Base-by-base conservation (phyloP, 2,888 invertebrate species). In the Anoplius nigerrimus region DNA sequence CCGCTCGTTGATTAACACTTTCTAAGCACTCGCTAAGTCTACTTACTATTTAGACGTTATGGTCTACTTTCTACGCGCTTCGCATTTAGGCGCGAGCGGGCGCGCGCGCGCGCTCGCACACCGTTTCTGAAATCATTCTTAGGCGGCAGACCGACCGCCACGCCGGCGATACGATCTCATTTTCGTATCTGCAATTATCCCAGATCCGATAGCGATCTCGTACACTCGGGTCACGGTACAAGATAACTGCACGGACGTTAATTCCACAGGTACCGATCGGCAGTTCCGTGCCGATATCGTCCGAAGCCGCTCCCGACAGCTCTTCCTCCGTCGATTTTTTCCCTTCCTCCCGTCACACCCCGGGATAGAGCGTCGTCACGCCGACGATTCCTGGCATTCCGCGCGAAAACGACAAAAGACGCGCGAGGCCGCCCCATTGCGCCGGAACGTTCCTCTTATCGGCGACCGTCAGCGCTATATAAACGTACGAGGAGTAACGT, bases 381-480 rank as follows among this genome's bases (percentile, higher is more conserved):
- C 18, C 46, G 48, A 46, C 15, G 34, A 34, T 34, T 34, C 34
- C 34, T 1, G 34, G 11, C 34, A 34, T 34, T 34, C 34, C 34
- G 34, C 34, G 34, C 34, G 8, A 11, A 68, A 45, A 34, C 34
- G 34, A 34, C 34, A 34, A 34, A 34, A 34, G 2, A 13, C 34
- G 21, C 34, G 73, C 63, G 65, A 70, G 74, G 71, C 45, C 20
- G 20, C 45, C 51, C 68, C 75, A 80, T 80, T 73, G 34, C 46
- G 52, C 61, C 55, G 59, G 59, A 53, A 57, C 22, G 34, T 13
- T 2, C 11, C 65, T 71, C 71, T 79, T 80, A 80, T 79, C 80
- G 65, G 63, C 45, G 64, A 54, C 58, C 62, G 74, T 60, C 55
- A 62, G 42, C 60, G 48, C 15, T 59, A 66, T 69, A 73, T 71